phyloP scores from a whole-genome alignment of 1,140 invertebrate species.

The Helicorthomorpha holstii region DNA sequence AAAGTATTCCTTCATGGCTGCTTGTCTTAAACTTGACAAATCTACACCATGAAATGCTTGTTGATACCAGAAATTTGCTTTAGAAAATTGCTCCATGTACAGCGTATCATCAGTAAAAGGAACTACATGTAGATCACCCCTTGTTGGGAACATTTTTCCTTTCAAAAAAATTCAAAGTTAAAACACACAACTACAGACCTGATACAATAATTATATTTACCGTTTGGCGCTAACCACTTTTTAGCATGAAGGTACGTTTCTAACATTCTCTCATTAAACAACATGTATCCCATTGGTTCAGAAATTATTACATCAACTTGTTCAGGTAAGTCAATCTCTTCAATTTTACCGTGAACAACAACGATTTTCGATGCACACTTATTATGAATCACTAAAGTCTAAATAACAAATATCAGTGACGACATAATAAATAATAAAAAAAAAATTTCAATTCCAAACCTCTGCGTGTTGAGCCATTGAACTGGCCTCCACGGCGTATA shows the following conservation, averaged over 20 bases:
- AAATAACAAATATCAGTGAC: constrained; percentile 17
- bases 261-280: constrained; percentile 98
- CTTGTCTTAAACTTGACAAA: constrained; percentile 68
- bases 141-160: constrained; percentile 85
- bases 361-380: constrained; percentile 68
- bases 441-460: constrained; percentile 24
- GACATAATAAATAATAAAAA: constrained; percentile 11
- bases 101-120: constrained; percentile 95
- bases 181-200: background rate
- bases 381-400: constrained; percentile 75
- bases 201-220: constrained; percentile 26
- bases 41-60: constrained; percentile 97
- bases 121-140: constrained; percentile 93
- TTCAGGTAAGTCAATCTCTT: constrained; percentile 91
- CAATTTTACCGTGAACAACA: constrained; percentile 94
- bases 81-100: constrained; percentile 96
- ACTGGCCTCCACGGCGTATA: constrained; percentile 96
- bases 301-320: constrained; percentile 94
- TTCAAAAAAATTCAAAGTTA: constrained; percentile 10
- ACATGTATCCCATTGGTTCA: constrained; percentile 99
- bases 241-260: constrained; percentile 98
- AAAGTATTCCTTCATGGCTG: constrained; percentile 95
- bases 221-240: constrained; percentile 86
- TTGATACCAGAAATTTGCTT: constrained; percentile 98
- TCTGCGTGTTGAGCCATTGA: constrained; percentile 96